These are phyloP conservation scores for Pomacea maculata DNA, from an alignment of 1,140 invertebrate species.

Conservation along the genomic window DNA sequence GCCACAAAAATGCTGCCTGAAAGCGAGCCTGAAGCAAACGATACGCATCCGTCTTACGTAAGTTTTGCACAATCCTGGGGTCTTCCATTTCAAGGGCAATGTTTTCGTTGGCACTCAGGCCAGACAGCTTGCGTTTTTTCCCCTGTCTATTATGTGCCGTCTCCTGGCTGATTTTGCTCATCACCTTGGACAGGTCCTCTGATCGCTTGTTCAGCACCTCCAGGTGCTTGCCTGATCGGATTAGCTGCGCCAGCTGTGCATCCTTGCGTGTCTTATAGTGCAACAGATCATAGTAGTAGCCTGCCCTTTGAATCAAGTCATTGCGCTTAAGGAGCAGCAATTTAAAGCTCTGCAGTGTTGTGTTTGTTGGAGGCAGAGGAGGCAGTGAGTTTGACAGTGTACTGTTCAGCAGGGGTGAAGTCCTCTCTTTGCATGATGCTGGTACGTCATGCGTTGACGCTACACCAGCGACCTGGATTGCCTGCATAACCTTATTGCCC, in stretches of 20 bases:
- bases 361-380: conserved; percentile 30
- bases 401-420: no score
- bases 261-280: conserved; percentile 9
- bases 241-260: neutral
- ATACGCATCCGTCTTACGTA: conserved; percentile 34
- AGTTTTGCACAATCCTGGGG: no score
- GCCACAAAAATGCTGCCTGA: conserved; percentile 44
- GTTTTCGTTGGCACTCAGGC: no score
- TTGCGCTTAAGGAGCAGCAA: conserved; percentile 25
- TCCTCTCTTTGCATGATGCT: no score
- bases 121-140: neutral
- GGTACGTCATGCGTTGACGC: no score
- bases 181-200: conserved; percentile 13
- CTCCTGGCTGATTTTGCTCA: conserved; percentile 1
- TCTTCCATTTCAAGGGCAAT: no score
- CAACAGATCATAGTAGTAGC: conserved; percentile 2
- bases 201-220: conserved; percentile 19
- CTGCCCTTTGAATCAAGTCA: conserved; percentile 26
- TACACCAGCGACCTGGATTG: no score
- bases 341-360: conserved; percentile 24
- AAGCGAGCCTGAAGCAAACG: conserved; percentile 41
- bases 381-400: neutral
- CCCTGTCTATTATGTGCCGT: conserved; percentile 2
- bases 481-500: no score
- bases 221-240: conserved; percentile 3